Conservation (phyloP, 1,140 invertebrate species). For the Megalonaias nervosa region DNA sequence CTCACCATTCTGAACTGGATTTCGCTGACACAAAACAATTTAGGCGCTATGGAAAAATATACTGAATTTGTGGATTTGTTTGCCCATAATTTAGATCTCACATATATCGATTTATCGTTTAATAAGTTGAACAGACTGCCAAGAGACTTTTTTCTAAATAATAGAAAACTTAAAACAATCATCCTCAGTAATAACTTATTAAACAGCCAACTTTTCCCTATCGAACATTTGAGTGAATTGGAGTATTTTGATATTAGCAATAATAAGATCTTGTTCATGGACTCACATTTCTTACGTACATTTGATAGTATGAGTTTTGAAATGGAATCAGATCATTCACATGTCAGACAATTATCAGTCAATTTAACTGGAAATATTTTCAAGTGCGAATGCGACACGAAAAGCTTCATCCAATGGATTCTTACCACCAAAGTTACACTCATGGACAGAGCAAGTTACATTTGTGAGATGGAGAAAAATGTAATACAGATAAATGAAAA, state of each 20-base stretch:
- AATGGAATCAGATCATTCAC: background rate
- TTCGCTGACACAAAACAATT: too few species aligned
- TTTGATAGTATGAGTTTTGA: background rate
- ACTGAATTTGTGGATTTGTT: background rate
- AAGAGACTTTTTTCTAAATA: background rate
- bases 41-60: background rate
- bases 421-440: background rate
- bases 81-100: background rate
- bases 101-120: background rate
- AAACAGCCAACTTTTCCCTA: background rate
- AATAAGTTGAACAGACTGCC: background rate
- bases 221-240: background rate
- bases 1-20: too few species aligned
- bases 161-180: background rate
- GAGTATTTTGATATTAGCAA: background rate
- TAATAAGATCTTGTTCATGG: background rate
- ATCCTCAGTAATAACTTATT: background rate
- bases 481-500: too few species aligned
- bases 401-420: conserved; percentile 1
- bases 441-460: background rate
- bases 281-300: background rate
- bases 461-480: too few species aligned
- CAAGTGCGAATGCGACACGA: background rate
- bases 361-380: background rate
- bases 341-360: background rate